Conservation (phyloP, 1,140 invertebrate genomes). For the Danaus plexippus region DNA sequence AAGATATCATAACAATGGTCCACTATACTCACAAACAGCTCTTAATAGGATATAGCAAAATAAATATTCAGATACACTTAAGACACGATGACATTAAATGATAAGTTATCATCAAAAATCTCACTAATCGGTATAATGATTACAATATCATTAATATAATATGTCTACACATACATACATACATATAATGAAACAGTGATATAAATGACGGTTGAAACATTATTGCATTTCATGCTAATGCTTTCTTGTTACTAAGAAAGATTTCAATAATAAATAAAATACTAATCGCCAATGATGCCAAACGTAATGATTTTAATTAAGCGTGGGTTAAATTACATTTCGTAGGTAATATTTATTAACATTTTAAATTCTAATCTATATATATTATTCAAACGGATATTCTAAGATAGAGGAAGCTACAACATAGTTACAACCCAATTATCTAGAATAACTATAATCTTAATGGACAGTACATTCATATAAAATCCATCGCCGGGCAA, state of each 20-base stretch:
- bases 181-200: slow-evolving; percentile 44
- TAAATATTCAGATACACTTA: slow-evolving; percentile 7
- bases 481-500: background rate
- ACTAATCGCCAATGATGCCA: background rate
- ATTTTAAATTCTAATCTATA: slow-evolving; percentile 2
- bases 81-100: slow-evolving; percentile 9
- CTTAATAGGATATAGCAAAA: slow-evolving; percentile 16
- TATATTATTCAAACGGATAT: slow-evolving; percentile 1
- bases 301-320: background rate
- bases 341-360: background rate
- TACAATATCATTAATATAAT: slow-evolving; percentile 18
- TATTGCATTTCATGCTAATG: slow-evolving; percentile 55
- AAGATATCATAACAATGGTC: slow-evolving; percentile 10
- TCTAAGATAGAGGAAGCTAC: no score
- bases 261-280: background rate
- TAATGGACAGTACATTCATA: background rate
- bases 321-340: background rate
- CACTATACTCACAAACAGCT: slow-evolving; percentile 16
- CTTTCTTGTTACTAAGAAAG: slow-evolving; percentile 5
- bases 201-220: slow-evolving; percentile 41
- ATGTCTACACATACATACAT: slow-evolving; percentile 39
- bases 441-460: no score
- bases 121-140: slow-evolving; percentile 31
- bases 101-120: slow-evolving; percentile 17
- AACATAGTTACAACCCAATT: no score